These are phyloP conservation scores for Aix galericulata DNA, from an alignment of 2,113 vertebrate genomes.

Conservation along the genomic window DNA sequence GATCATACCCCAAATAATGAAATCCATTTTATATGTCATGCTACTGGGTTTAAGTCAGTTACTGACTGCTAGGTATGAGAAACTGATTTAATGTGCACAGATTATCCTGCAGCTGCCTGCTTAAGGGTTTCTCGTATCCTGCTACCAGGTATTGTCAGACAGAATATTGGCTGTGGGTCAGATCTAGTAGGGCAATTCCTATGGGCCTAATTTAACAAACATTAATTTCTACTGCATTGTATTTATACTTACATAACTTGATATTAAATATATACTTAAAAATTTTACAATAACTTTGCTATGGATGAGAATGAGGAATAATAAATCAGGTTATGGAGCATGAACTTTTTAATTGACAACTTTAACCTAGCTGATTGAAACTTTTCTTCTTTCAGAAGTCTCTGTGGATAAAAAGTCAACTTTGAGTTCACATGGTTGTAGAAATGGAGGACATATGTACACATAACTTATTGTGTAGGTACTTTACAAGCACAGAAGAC, in stretches of 20 bases:
- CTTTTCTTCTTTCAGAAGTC: neutral
- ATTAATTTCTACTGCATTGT: neutral
- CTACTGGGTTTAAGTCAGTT: neutral
- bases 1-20: neutral
- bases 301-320: neutral
- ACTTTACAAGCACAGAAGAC: neutral
- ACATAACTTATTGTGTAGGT: neutral
- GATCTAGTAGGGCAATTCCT: neutral
- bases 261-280: neutral
- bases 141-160: neutral
- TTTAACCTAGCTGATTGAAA: neutral
- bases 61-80: neutral
- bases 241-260: neutral
- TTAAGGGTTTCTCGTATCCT: neutral
- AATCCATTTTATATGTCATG: conserved; percentile 1
- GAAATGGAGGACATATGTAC: neutral
- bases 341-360: neutral
- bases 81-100: neutral
- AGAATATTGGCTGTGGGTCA: neutral
- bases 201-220: neutral
- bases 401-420: neutral
- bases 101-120: neutral
- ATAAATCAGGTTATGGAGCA: neutral
- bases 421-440: neutral
- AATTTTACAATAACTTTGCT: neutral